phyloP scores from a whole-genome alignment of 2,113 vertebrate genomes.

The Numida meleagris region DNA sequence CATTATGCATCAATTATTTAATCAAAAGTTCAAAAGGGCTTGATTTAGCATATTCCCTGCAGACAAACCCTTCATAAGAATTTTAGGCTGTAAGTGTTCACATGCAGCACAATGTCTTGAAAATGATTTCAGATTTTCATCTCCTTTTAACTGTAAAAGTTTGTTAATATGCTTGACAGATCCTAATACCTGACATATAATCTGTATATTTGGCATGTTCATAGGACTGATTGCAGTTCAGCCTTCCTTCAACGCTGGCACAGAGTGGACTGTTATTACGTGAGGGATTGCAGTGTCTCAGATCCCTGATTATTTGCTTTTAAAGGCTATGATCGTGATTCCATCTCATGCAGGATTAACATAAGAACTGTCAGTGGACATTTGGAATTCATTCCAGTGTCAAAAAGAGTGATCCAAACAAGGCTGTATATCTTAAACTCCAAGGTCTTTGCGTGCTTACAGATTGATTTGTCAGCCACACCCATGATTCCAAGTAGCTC shows the following conservation, averaged over 20 bases:
- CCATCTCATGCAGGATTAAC: neutral
- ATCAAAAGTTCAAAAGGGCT: conserved; percentile 72
- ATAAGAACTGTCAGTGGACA: neutral
- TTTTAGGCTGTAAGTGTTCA: conserved; percentile 26
- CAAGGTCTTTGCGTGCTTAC: neutral
- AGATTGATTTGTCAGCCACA: neutral
- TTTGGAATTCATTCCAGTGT: neutral
- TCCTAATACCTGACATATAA: conserved; percentile 16
- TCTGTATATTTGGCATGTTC: neutral
- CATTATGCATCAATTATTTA: conserved; percentile 72
- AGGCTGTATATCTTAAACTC: neutral
- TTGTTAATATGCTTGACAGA: conserved; percentile 27
- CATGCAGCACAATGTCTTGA: conserved; percentile 24
- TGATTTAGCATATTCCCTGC: conserved; percentile 64
- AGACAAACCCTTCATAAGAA: conserved; percentile 36
- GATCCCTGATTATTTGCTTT: neutral
- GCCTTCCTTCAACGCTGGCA: neutral
- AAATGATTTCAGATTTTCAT: conserved; percentile 37
- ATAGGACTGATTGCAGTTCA: neutral
- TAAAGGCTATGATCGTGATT: neutral
- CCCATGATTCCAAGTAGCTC: neutral
- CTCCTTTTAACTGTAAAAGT: conserved; percentile 19
- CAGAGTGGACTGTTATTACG: neutral
- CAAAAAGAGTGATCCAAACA: neutral
- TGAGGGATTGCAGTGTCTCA: neutral